Evolutionary conservation across 2,797 vertebrate genomes (phyloP), one percentile per base, ranked within the genome.

Genomic region (Pogonophryne albipinna): DNA sequence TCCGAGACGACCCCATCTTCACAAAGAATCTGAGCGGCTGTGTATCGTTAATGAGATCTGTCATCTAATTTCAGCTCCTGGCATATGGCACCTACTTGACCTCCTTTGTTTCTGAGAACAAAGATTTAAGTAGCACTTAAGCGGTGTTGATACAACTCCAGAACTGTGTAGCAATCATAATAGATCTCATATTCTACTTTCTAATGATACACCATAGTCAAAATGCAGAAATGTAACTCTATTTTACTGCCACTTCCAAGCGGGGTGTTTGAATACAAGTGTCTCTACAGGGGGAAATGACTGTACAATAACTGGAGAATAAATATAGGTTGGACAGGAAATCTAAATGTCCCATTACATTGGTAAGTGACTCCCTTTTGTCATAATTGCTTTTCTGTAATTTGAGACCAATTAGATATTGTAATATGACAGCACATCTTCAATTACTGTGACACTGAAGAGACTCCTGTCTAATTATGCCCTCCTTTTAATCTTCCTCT

Each of bases 391-490:
- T 77, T 70, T 81, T 70, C 69, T 87, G 71, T 87, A 83, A 90
- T 91, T 69, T 83, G 79, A 89, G 89, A 89, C 84, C 87, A 93
- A 92, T 93, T 90, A 92, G 79, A 80, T 51, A 73, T 74, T 78
- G 82, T 89, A 86, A 89, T 89, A 79, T 85, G 89, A 91, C 89
- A 90, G 85, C 75, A 74, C 62, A 53, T 87, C 84, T 80, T 92
- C 86, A 91, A 87, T 92, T 91, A 91, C 71, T 63, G 68, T 61
- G 70, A 88, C 67, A 83, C 80, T 78, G 80, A 84, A 89, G 91
- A 87, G 85, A 80, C 79, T 82, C 58, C 82, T 78, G 85, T 90
- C 91, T 92, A 92, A 93, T 94, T 92, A 93, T 82, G 81, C 67
- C 82, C 84, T 79, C 62, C 70, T 85, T 90, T 92, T 87, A 85